Evolutionary conservation across 2,888 invertebrate species (phyloP).

Genomic region (Lathronympha strigana): DNA sequence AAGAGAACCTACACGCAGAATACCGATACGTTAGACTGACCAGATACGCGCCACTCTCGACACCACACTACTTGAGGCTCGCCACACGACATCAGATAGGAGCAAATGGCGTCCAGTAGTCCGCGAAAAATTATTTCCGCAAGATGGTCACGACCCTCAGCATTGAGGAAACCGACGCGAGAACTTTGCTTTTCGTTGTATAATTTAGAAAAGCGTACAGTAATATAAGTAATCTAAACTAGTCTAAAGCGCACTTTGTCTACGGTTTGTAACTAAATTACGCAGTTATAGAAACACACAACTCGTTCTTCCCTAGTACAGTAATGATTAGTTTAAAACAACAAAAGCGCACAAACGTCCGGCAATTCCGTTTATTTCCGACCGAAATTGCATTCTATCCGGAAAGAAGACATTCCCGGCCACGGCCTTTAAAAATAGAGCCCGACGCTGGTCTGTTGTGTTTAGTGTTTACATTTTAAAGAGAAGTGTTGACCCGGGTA

Average conservation of each 20-base stretch:
- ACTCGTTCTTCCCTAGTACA: not conserved
- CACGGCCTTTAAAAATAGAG: slow-evolving; percentile 25
- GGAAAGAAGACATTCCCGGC: slow-evolving; percentile 31
- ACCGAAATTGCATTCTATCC: slow-evolving; percentile 57
- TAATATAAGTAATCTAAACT: not conserved
- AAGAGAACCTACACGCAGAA: no score
- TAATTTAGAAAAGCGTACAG: no score
- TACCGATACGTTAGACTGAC: no score
- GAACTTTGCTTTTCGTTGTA: no score
- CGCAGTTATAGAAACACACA: not conserved
- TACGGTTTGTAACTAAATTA: not conserved
- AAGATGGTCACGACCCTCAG: no score
- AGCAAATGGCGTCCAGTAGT: no score
- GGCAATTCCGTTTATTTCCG: slow-evolving; percentile 32
- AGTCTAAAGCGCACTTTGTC: not conserved
- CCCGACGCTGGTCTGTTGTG: slow-evolving; percentile 13
- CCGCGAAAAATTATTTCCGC: no score
- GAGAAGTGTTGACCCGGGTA: slow-evolving; percentile 20
- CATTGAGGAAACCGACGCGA: no score
- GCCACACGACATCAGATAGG: no score
- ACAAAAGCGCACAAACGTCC: slow-evolving; percentile 30
- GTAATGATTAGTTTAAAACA: slow-evolving; percentile 35
- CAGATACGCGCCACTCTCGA: no score
- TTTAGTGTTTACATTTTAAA: slow-evolving; percentile 27
- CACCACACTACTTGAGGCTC: no score